Base-by-base conservation (phyloP, 2,888 invertebrate genomes). In the Epirrhoe alternata region DNA sequence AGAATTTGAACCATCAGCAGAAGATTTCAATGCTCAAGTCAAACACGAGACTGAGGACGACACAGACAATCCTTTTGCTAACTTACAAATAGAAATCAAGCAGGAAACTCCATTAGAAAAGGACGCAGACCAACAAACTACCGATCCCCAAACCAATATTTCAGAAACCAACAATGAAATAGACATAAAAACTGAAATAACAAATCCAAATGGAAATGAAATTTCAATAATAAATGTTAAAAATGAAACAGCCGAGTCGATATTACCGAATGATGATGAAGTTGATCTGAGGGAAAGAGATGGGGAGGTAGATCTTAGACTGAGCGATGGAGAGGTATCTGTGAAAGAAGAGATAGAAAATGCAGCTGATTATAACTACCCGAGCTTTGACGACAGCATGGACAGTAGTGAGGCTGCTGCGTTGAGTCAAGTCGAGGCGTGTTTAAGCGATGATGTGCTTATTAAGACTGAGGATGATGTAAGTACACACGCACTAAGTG, bases 351-450 rank as follows among this genome's bases (percentile, higher is more conserved):
- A 88, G 71, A 74, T 63, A 6, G 73, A 77, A 47, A 80, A 84
- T 51, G 75, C 83, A 6, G 81, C 85, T 1, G 76, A 84, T 0
- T 86, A 86, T 77, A 87, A 87, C 61, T 89, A 85, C 74, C 85
- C 87, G 0, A 82, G 77, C 61, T 86, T 86, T 70, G 88, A 87
- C 69, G 89, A 90, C 47, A 91, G 89, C 64, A 85, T 89, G 76
- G 89, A 90, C 33, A 92, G 91, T 64, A 83, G 84, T 69, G 90
- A 91, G 4, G 88, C 87, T 0, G 74, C 78, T 0, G 92, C 89
- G 0, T 72, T 92, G 31, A 85, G 84, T 12, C 88, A 87, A 64
- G 92, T 92, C 0, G 92, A 92, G 62, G 83, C 89, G 0, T 92
- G 91, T 72, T 71, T 92, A 55, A 86, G 85, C 50, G 90, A 90